Percentiles rank a stretch among this genome's conserved stretches.
phyloP scores from a whole-genome alignment of 2,113 vertebrate genomes.

The Pitta sordida region DNA sequence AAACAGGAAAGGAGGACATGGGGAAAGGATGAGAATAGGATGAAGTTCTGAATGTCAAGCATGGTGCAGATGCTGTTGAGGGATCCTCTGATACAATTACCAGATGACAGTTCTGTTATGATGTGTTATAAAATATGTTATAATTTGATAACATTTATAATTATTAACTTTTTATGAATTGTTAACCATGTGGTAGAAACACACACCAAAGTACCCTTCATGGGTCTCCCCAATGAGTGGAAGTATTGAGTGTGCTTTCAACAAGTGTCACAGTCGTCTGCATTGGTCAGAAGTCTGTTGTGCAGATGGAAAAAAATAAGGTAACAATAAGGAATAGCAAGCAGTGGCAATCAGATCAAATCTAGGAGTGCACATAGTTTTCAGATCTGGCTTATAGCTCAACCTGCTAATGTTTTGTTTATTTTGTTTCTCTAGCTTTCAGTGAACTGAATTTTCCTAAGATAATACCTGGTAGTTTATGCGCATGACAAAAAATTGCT shows the following conservation, averaged over 20 bases:
- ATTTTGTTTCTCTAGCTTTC: background rate
- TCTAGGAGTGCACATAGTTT: background rate
- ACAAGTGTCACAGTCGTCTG: background rate
- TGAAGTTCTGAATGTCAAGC: background rate
- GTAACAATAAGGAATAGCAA: background rate
- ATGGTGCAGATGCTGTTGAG: background rate
- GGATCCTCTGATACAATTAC: background rate
- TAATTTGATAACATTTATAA: background rate
- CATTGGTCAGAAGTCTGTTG: background rate
- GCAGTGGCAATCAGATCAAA: background rate
- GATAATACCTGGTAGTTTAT: background rate
- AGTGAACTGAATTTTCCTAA: background rate
- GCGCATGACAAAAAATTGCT: background rate
- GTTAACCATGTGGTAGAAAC: background rate
- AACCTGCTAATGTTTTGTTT: background rate
- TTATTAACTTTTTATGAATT: background rate
- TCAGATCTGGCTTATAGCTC: background rate
- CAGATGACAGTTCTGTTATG: background rate
- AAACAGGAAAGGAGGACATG: background rate
- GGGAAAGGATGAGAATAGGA: rapidly evolving
- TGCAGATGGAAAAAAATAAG: rapidly evolving
- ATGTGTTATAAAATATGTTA: no score
- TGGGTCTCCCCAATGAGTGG: background rate
- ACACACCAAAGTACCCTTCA: background rate
- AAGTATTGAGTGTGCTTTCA: background rate